Conservation (phyloP, 2,888 invertebrate genomes). For the Steinernema hermaphroditum region DNA sequence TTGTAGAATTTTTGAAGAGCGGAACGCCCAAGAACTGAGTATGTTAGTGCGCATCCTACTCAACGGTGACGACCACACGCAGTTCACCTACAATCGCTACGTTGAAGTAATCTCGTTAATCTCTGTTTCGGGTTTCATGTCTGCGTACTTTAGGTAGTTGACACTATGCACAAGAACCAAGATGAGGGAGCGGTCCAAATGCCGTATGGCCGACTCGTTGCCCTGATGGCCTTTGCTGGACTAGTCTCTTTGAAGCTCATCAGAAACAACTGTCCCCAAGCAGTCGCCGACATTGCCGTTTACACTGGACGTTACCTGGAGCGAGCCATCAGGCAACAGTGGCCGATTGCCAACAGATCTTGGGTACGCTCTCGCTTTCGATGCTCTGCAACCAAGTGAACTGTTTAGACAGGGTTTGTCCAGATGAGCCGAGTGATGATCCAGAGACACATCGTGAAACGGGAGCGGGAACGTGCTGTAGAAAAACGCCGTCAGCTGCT, state of each 20-base stretch:
- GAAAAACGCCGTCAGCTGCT: background rate
- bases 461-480: background rate
- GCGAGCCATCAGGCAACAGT: background rate
- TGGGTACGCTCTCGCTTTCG: background rate
- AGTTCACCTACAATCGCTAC: slow-evolving; percentile 43
- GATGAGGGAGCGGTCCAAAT: slow-evolving; percentile 17
- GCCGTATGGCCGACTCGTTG: slow-evolving; percentile 23
- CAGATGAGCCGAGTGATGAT: background rate
- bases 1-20: slow-evolving; percentile 41
- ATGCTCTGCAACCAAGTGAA: background rate
- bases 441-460: background rate
- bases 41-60: slow-evolving; percentile 38
- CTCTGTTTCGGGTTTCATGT: too few species aligned
- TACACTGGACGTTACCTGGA: slow-evolving; percentile 15
- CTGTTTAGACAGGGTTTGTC: background rate
- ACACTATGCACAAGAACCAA: background rate
- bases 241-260: background rate
- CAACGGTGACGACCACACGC: slow-evolving; percentile 8
- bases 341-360: slow-evolving; percentile 1
- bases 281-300: slow-evolving; percentile 5
- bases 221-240: background rate
- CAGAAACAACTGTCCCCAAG: background rate
- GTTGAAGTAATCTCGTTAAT: slow-evolving; percentile 37
- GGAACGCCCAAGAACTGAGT: slow-evolving; percentile 35
- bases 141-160: background rate